These are phyloP conservation scores for Tuberolachnus salignus DNA, from an alignment of 2,888 invertebrate species.

Conservation along the genomic window DNA sequence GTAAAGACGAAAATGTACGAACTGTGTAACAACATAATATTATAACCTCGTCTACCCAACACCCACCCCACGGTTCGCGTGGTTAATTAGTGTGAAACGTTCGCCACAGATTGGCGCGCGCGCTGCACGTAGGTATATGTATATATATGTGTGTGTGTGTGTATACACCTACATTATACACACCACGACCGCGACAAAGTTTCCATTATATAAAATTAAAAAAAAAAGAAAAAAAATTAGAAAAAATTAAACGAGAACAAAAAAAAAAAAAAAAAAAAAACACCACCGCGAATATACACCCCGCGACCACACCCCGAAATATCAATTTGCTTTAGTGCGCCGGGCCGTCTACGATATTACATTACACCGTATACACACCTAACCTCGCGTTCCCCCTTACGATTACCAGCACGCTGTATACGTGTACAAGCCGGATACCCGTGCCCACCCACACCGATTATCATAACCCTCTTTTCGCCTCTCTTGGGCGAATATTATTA, in stretches of 20 bases:
- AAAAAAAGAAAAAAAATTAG: slow-evolving; percentile 11
- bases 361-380: neutral
- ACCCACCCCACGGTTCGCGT: neutral
- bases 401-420: neutral
- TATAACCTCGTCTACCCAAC: no score
- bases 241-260: neutral
- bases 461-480: neutral
- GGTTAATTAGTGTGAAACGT: slow-evolving; percentile 16
- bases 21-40: no score
- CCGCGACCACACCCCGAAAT: slow-evolving; percentile 47
- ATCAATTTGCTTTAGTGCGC: slow-evolving; percentile 50
- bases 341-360: neutral
- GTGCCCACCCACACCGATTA: neutral
- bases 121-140: no score
- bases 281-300: neutral
- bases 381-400: neutral
- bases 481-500: slow-evolving; percentile 28
- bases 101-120: neutral
- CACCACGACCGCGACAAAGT: slow-evolving; percentile 5
- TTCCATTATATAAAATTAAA: slow-evolving; percentile 38
- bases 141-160: no score
- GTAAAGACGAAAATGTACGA: no score
- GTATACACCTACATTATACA: no score
- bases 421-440: no score
- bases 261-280: slow-evolving; percentile 1